These are phyloP conservation scores for Lophura nycthemera DNA, from an alignment of 2,113 vertebrate species.

Conservation along the genomic window DNA sequence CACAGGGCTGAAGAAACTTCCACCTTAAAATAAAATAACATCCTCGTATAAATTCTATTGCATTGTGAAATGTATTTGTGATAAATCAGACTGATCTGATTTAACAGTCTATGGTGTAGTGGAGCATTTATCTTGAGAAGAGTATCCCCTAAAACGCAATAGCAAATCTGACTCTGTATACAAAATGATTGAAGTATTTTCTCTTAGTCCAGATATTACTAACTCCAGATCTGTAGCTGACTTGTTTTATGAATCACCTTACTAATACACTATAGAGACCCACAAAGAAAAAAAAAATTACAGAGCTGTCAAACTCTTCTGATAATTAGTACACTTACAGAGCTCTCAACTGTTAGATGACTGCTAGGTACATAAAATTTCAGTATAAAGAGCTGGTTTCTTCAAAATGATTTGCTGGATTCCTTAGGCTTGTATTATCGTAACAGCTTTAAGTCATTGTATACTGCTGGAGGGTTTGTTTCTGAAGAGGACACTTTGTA, in stretches of 20 bases:
- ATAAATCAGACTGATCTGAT: not conserved
- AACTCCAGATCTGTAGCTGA: not conserved
- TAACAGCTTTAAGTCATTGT: not conserved
- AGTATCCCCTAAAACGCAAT: not conserved
- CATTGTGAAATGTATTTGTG: not conserved
- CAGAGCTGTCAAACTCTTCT: slow-evolving; percentile 4
- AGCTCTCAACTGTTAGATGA: slow-evolving; percentile 15
- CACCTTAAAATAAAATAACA: not conserved
- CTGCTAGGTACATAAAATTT: not conserved
- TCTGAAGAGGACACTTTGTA: not conserved
- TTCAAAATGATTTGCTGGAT: slow-evolving; percentile 11
- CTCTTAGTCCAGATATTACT: not conserved
- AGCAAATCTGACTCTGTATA: not conserved
- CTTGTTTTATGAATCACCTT: slow-evolving; percentile 6
- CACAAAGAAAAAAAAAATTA: slow-evolving; percentile 33
- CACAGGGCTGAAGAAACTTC: not conserved
- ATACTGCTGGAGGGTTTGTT: not conserved
- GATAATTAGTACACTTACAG: not conserved
- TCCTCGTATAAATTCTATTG: not conserved
- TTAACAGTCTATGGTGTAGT: not conserved
- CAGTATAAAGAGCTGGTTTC: slow-evolving; percentile 15
- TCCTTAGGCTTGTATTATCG: not conserved
- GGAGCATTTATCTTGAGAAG: not conserved
- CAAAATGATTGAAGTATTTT: not conserved
- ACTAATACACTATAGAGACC: not conserved